Percentiles rank a stretch among this genome's conserved stretches.
These are phyloP conservation scores for Lagorchestes hirsutus DNA, from an alignment of 2,797 vertebrate genomes.

Conservation along the genomic window DNA sequence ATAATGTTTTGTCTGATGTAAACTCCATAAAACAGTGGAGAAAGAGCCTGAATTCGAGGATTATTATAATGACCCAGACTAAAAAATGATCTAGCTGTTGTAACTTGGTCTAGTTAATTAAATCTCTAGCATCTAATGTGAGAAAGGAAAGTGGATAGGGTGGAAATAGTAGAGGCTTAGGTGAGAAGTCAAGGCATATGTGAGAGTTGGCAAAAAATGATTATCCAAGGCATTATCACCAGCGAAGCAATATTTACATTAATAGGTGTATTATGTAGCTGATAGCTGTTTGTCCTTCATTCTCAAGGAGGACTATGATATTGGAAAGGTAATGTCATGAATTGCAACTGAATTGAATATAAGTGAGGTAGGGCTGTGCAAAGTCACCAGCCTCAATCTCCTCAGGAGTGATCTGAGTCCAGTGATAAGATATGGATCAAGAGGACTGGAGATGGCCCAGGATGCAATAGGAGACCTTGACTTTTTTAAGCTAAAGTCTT, in stretches of 20 bases:
- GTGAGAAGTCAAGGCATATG: neutral
- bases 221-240: neutral
- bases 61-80: neutral
- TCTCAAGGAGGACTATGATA: too few relatives aligned
- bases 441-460: too few relatives aligned
- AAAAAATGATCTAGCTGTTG: neutral
- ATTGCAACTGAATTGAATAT: too few relatives aligned
- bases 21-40: neutral
- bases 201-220: neutral
- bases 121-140: neutral
- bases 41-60: neutral
- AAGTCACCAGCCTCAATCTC: too few relatives aligned
- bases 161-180: neutral
- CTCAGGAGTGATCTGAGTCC: too few relatives aligned
- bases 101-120: neutral
- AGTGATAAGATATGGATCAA: too few relatives aligned
- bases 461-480: too few relatives aligned
- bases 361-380: too few relatives aligned
- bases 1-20: neutral
- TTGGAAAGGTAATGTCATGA: too few relatives aligned
- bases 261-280: neutral
- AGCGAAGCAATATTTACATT: neutral
- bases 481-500: too few relatives aligned
- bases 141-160: neutral
- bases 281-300: too few relatives aligned